A percentile compares a stretch with the other conserved stretches of the same genome.
Evolutionary conservation across 2,888 invertebrate species (phyloP).

Genomic region (Agonopterix alstromeriana): DNA sequence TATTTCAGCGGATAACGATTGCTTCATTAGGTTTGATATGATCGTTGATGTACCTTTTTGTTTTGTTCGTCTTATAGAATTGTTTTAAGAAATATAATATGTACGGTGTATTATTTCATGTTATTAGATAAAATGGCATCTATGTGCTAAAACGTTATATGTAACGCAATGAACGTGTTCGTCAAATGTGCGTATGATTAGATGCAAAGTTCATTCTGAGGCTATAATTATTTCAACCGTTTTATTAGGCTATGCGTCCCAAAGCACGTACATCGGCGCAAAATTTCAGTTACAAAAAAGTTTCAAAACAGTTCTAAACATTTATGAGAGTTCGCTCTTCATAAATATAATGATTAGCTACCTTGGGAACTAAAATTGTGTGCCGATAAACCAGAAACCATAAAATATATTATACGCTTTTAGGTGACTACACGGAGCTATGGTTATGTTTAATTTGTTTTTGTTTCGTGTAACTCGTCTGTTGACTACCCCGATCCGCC

Average conservation of each 20-base stretch:
- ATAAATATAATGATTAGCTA: too few species aligned
- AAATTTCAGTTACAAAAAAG: constrained; percentile 35
- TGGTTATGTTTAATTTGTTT: constrained; percentile 55
- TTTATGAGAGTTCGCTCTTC: too few species aligned
- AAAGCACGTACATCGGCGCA: constrained; percentile 50
- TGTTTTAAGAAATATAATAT: constrained; percentile 38
- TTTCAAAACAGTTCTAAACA: too few species aligned
- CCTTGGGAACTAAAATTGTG: constrained; percentile 42
- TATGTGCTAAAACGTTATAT: constrained; percentile 75
- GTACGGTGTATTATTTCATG: constrained; percentile 54
- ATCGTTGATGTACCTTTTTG: constrained; percentile 44
- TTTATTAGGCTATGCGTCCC: constrained; percentile 51
- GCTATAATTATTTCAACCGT: constrained; percentile 44
- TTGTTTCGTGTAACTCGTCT: constrained; percentile 54
- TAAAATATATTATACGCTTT: constrained; percentile 52
- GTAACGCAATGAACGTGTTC: constrained; percentile 72
- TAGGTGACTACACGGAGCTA: constrained; percentile 73
- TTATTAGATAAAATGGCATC: constrained; percentile 58
- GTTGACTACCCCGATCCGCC: constrained; percentile 59
- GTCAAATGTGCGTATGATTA: constrained; percentile 65
- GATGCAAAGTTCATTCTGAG: constrained; percentile 57
- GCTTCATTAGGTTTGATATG: constrained; percentile 65
- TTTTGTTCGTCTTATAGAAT: constrained; percentile 52
- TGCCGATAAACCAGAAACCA: constrained; percentile 47
- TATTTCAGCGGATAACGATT: constrained; percentile 35